These are phyloP conservation scores for Orius insidiosus DNA, from an alignment of 1,140 invertebrate species.

Conservation along the genomic window DNA sequence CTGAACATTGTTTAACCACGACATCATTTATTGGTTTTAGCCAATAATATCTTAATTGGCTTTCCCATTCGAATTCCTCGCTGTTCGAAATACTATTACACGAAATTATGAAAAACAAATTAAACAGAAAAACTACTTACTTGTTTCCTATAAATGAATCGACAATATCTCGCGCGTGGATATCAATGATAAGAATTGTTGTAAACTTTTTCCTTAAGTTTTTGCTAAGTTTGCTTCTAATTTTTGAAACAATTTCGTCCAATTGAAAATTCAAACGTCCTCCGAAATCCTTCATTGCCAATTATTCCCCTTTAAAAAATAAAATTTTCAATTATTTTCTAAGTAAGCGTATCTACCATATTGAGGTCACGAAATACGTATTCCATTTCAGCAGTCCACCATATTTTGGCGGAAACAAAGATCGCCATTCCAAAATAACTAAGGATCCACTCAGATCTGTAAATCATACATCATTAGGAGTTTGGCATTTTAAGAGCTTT, in stretches of 20 bases:
- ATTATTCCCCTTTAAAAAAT: slow-evolving; percentile 36
- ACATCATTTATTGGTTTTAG: slow-evolving; percentile 61
- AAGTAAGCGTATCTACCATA: slow-evolving; percentile 21
- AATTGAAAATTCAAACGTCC: slow-evolving; percentile 60
- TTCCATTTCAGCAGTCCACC: slow-evolving; percentile 89
- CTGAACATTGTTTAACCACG: slow-evolving; percentile 54
- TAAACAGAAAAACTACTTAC: too few relatives aligned
- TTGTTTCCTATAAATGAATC: slow-evolving; percentile 51
- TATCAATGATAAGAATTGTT: slow-evolving; percentile 72
- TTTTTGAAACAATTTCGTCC: slow-evolving; percentile 61
- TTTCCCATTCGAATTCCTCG: slow-evolving; percentile 81
- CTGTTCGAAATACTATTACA: slow-evolving; percentile 63
- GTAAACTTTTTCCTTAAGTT: slow-evolving; percentile 78
- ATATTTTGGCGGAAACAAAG: slow-evolving; percentile 68
- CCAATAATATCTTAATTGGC: slow-evolving; percentile 84
- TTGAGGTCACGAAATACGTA: slow-evolving; percentile 63
- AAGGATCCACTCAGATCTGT: slow-evolving; percentile 62
- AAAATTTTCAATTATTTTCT: too few relatives aligned
- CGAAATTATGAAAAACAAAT: too few relatives aligned
- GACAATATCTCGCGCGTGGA: slow-evolving; percentile 76
- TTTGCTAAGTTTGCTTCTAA: slow-evolving; percentile 46
- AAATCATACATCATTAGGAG: too few relatives aligned
- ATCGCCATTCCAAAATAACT: slow-evolving; percentile 78
- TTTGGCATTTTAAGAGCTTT: too few relatives aligned
- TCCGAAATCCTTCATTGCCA: slow-evolving; percentile 78